Base-by-base conservation (phyloP, 2,113 vertebrate genomes). In the Aegotheles bennettii region DNA sequence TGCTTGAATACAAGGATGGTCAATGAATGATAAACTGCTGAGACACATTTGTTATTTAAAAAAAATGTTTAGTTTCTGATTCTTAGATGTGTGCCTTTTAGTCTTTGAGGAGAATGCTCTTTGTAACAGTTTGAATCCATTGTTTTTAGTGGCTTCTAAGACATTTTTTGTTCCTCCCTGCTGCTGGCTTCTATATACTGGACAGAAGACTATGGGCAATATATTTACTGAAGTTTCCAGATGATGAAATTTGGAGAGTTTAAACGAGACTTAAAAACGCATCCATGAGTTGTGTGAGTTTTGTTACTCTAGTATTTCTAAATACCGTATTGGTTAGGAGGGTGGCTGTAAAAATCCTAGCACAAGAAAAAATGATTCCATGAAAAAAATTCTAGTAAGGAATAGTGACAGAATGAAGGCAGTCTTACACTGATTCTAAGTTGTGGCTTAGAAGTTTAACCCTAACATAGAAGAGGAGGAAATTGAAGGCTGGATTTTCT, bases 11-110 rank as follows among this genome's bases (percentile, higher is more conserved):
- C 24, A 57, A 25, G 28, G 74, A n/a, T 24, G 11, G 9, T 78
- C 33, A 70, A 7, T 65, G 17, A 51, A 31, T 70, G 3, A 21
- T 61, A 25, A 85, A 61, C 23, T 65, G n/a, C 9, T 7, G 60
- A 76, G 48, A 26, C 6, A 35, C 0, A 9, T 68, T 40, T 80
- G 7, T 59, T 84, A 51, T 5, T 70, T 0, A 0, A n/a, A 60
- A 84, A 60, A 84, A 43, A 56, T 67, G 35, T 14, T 74, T 76
- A 21, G 14, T 77, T 73, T 81, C 25, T 0, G 2, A 5, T 56
- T 56, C 48, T 84, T 56, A 69, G 25, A 40, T 2, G 4, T 59
- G 10, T n/a, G 7, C 2, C 0, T 69, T 80, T 38, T 56, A 48
- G 45, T 84, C 31, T 53, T 81, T 48, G 50, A 75, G 36, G 31